Evolutionary conservation across 2,113 vertebrate species (phyloP), one percentile per base, ranked within the genome.

Genomic region (Trichomycterus rosablanca): DNA sequence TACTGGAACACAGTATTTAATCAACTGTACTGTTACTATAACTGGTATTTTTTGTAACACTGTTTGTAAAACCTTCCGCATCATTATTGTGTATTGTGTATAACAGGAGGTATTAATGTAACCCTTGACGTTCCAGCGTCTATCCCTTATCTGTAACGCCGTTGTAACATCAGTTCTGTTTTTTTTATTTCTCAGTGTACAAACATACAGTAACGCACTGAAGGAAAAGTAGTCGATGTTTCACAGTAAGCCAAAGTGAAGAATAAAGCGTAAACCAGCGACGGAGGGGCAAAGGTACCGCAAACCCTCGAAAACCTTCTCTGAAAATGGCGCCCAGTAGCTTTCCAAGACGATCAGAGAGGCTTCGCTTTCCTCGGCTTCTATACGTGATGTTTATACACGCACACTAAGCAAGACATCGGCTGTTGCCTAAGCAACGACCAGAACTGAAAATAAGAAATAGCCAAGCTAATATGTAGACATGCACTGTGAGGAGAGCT

Each of bases 401-500:
- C 35, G 57, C 62, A 63, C 67, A 62, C 67, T 50, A 67, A 67
- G 63, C 32, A 53, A 70, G 63, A 71, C 4, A 18, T 68, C 60
- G 77, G 70, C 70, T 46, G 81, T 86, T 86, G 79, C 81, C 80
- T 74, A 64, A 83, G 84, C 80, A 84, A 86, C 82, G 66, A 68
- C 67, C 70, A 10, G 63, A 74, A 75, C 66, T 73, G 73, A 76
- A 82, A 62, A 42, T 68, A 70, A 69, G 59, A 67, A 79, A 76
- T 66, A 70, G 60, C 51, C 52, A 71, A 65, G 73, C 71, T 59
- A 73, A 70, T 63, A 59, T 45, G 61, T 58, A 62, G 63, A 66
- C 52, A 14, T 54, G 37, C 51, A 46, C 48, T 57, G 59, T 49
- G 37, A 71, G 50, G 28, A 59, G 58, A 51, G 45, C 24, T 55